Evolutionary conservation across 2,888 invertebrate genomes (phyloP), one percentile per base, ranked within the genome.

Genomic region (Tetrapedia diversipes): DNA sequence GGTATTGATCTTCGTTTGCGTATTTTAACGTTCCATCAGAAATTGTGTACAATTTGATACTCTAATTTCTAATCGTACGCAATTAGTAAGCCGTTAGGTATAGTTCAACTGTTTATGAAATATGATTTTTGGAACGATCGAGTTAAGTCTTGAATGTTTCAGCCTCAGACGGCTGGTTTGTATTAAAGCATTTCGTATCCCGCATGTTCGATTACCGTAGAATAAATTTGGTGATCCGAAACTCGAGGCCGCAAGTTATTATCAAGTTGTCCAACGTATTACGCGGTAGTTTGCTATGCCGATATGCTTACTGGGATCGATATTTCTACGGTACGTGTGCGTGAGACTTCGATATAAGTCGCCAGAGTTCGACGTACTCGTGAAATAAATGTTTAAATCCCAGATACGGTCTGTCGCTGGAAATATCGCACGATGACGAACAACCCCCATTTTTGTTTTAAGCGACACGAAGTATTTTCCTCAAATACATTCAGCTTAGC

Each of bases 201-300:
- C 41, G 66, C 45, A 49, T 29, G 61, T 49, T 71, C 77, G 66
- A 63, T 77, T 32, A 67, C 59, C 67, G 57, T 43, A 27, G 67
- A 67, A 78, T 71, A 71, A 77, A 78, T 77, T 77, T 60, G 54
- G 59, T 45, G 63, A 77, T 77, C 47, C 29, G 59, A 64, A 64
- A 77, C 67, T 77, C 27, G 41, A 39, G 53, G 45, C 56, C 49
- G 47, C 63, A 71, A 71, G 63, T 77, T 78, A 71, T 78, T 77
- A 78, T 63, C 61, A 77, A 78, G 77, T 78, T 77, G 71, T 59
- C 45, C 71, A 34, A 71, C 53, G 77, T 71, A 59, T 77, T 70
- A 70, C 57, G 63, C 64, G n/a, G 67, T 47, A 34, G 71, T 67
- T 66, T 41, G 22, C 63, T 63, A 43, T 43, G 43, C 63, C 71